Evolutionary conservation across 2,888 invertebrate species (phyloP), one percentile per base, ranked within the genome.

Genomic region (Ferdinandea cuprea): DNA sequence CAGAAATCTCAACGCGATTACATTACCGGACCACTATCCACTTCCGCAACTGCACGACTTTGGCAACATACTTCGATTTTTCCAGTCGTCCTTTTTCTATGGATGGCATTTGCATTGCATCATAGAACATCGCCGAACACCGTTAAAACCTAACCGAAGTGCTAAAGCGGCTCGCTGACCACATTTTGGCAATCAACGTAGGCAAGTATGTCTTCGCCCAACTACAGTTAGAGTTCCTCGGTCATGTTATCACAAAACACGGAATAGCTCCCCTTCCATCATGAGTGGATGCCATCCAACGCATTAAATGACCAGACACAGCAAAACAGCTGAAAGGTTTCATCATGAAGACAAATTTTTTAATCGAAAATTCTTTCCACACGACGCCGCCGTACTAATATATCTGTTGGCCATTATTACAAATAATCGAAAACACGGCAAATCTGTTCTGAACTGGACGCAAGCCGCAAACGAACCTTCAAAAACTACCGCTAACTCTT

Each of bases 171-270:
- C 30, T 77, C 9, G 44, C 63, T 11, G 32, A 28, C 21, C 44
- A 63, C 46, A 73, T 35, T 19, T 48, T 63, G n/a, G 35, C 46
- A 9, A 42, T 71, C 30, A 85, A 76, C 19, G 9, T 80, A n/a
- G 30, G 65, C 5, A 81, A 78, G 42, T 85, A 69, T 69, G 32
- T 42, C 3, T 61, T 69, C 48, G 61, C 28, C 37, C 4, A 63
- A 25, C 17, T 30, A 7, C 48, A 71, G 15, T 11, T 71, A 2
- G 30, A 59, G 58, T n/a, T n/a, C n/a, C n/a, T n/a, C n/a, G n/a
- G 58, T 2, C 58, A 69, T 28, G 58, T 44, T 7, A 56, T 68
- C 17, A 54, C 66, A 3, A 28, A 5, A 11, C n/a, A 54, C 5
- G 40, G 50, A 28, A 56, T 56, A 19, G 17, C 32, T 0, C 61